Base-by-base conservation (phyloP, 2,888 invertebrate genomes). In the Drosophila mettleri region DNA sequence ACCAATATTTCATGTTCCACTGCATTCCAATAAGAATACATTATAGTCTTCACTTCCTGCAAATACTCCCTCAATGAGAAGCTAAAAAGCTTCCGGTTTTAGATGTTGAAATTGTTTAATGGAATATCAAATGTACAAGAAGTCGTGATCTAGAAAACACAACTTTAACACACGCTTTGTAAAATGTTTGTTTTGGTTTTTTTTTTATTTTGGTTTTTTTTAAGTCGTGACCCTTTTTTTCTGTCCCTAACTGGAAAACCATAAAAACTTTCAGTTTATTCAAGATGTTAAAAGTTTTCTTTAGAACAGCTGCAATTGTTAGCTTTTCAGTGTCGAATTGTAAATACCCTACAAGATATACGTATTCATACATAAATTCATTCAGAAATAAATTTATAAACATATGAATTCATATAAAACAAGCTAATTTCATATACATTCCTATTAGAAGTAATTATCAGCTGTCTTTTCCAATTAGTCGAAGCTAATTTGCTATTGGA, bases 61-160 rank as follows among this genome's bases (percentile, higher is more conserved):
- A n/a, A n/a, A n/a, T n/a, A n/a, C 3, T 14, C 22, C 7, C 6
- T 16, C 14, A 41, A 8, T 38, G 2, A 10, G 38, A 10, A 10
- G 41, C 18, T 16, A 14, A 9, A 10, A 8, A 31, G 43, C 22
- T 41, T 31, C 20, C 29, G 34, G 16, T 16, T n/a, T 22, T 3
- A 29, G 20, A 16, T 29, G 20, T 12, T 4, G 27, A 31, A 41
- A 41, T 53, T 36, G 38, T 14, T 29, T 46, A 45, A 36, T 22
- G 12, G 14, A 34, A 41, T 48, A 46, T 31, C 10, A 54, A 48
- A 27, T 59, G 41, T 22, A 43, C 22, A 16, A 38, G 16, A 34
- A 64, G 34, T 64, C 64, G 65, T 64, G 65, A 64, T 65, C 31
- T 45, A 45, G 16, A 45, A 60, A 60, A 36, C 27, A 16, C 43